These are phyloP conservation scores for Odontothrips loti DNA, from an alignment of 2,888 invertebrate species.

Conservation along the genomic window DNA sequence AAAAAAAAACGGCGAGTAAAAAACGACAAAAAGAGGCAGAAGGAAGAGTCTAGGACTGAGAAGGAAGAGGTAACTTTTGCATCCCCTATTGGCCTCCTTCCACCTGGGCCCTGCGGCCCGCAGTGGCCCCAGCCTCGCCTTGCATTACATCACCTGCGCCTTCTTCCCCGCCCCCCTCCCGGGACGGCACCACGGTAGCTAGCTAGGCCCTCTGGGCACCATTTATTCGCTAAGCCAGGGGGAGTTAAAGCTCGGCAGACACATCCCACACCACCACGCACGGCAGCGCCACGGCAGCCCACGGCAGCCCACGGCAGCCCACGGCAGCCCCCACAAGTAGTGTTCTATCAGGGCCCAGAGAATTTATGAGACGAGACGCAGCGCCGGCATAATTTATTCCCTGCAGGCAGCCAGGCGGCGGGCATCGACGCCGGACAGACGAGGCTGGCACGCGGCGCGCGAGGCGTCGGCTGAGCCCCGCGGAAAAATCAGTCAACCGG, in stretches of 20 bases:
- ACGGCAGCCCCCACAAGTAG: neutral
- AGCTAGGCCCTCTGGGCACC: conserved; percentile 1
- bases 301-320: too few relatives aligned
- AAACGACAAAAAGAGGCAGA: too few relatives aligned
- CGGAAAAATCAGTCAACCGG: neutral
- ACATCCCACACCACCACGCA: neutral
- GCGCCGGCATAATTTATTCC: neutral
- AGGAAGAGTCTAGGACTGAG: too few relatives aligned
- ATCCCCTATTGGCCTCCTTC: too few relatives aligned
- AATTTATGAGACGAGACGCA: neutral
- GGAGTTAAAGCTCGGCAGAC: neutral
- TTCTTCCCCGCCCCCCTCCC: neutral
- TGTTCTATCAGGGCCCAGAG: neutral
- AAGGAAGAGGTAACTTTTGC: too few relatives aligned
- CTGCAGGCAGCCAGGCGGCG: neutral
- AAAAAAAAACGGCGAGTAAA: too few relatives aligned
- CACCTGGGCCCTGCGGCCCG: too few relatives aligned
- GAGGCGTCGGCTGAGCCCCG: neutral
- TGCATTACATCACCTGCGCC: neutral
- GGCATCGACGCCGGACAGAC: neutral
- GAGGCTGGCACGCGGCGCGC: neutral
- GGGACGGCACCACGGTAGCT: neutral
- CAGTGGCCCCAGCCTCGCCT: too few relatives aligned
- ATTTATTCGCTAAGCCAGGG: conserved; percentile 3
- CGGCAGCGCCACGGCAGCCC: neutral